Conservation (phyloP, 2,888 invertebrate species). For the Cosmia pyralina region DNA sequence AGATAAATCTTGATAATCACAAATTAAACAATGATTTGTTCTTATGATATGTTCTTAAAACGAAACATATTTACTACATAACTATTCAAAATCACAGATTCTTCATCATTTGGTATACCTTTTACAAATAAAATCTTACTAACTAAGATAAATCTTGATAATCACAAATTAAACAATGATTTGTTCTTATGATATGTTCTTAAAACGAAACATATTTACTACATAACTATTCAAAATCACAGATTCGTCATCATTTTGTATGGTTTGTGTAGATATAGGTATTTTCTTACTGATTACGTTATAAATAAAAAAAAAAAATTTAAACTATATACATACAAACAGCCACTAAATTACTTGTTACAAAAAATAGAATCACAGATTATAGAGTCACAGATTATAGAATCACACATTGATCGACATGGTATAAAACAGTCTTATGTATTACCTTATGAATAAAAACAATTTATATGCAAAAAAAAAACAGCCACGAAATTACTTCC, state of each 20-base stretch:
- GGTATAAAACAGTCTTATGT: constrained; percentile 39
- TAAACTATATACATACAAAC: constrained; percentile 31
- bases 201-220: constrained; percentile 36
- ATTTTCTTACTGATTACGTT: constrained; percentile 35
- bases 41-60: too few species aligned
- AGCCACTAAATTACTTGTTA: constrained; percentile 30
- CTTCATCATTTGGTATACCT: too few species aligned
- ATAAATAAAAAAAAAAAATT: constrained; percentile 21
- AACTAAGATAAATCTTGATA: too few species aligned
- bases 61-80: too few species aligned
- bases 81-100: too few species aligned
- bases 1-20: constrained; percentile 19
- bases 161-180: neutral
- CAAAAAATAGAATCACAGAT: constrained; percentile 27
- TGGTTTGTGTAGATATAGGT: constrained; percentile 32
- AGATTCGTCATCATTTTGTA: constrained; percentile 29
- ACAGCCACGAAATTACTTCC: constrained; percentile 34
- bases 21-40: too few species aligned
- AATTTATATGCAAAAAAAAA: constrained; percentile 34
- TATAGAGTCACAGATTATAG: constrained; percentile 29
- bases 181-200: constrained; percentile 26
- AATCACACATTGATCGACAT: constrained; percentile 31
- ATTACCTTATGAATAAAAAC: constrained; percentile 31
- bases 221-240: constrained; percentile 34
- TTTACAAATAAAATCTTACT: too few species aligned